A percentile compares a stretch with the other conserved stretches of the same genome.
phyloP scores from a whole-genome alignment of 2,797 vertebrate genomes.

The Euthynnus affinis region DNA sequence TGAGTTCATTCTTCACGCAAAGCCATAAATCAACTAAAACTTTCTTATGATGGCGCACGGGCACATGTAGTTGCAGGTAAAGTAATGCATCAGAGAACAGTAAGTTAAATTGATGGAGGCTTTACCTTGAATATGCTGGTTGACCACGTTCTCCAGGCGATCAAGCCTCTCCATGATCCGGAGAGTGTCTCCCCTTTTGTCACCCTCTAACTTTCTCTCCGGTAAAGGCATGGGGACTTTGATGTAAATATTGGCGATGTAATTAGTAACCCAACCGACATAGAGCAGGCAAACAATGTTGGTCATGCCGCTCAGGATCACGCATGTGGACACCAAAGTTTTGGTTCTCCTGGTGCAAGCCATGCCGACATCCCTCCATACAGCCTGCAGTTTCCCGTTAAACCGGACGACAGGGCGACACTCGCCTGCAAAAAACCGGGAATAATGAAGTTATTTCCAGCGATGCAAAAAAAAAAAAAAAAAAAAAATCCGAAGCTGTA shows the following conservation, averaged over 20 bases:
- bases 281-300: constrained; percentile 98
- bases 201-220: constrained; percentile 94
- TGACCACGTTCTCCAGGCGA: constrained; percentile 97
- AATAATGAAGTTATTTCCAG: constrained; percentile 70
- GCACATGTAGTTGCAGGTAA: background rate
- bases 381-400: constrained; percentile 78
- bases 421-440: constrained; percentile 50
- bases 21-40: constrained; percentile 25
- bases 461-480: no score
- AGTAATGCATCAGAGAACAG: background rate
- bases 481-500: constrained; percentile 35
- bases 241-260: constrained; percentile 96
- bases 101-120: background rate
- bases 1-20: background rate
- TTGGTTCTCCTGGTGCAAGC: constrained; percentile 99
- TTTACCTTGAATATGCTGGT: constrained; percentile 98
- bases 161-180: constrained; percentile 97
- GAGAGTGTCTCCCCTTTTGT: constrained; percentile 94
- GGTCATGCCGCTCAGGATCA: constrained; percentile 98
- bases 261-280: constrained; percentile 99
- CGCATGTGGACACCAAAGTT: constrained; percentile 99
- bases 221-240: constrained; percentile 94
- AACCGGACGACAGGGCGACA: constrained; percentile 79
- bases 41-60: constrained; percentile 22
- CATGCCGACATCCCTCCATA: constrained; percentile 97